Conservation (phyloP, 1,140 invertebrate genomes). For the Scaptomyza hsui region DNA sequence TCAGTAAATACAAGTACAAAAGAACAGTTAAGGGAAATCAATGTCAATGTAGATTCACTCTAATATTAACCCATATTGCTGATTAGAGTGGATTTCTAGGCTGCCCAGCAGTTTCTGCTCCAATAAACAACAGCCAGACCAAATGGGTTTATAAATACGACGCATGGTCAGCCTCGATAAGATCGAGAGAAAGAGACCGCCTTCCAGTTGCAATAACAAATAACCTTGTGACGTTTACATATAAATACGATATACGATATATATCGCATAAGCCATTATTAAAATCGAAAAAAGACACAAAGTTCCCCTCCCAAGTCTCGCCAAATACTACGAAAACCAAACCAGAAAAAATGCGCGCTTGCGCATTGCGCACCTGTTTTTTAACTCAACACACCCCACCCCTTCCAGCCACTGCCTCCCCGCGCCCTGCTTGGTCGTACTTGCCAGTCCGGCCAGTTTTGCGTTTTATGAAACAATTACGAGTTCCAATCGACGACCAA, state of each 20-base stretch:
- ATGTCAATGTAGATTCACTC: constrained; percentile 13
- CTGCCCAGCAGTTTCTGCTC: constrained; percentile 32
- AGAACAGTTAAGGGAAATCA: not conserved
- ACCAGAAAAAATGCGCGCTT: constrained; percentile 46
- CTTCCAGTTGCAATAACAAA: constrained; percentile 4
- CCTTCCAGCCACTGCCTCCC: not conserved
- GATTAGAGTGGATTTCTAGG: constrained; percentile 11
- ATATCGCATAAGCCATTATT: constrained; percentile 65
- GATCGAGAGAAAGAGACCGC: not conserved
- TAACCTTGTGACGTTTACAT: constrained; percentile 52
- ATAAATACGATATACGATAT: not conserved
- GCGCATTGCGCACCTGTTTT: constrained; percentile 70
- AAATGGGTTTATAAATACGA: constrained; percentile 33
- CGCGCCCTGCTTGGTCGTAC: constrained; percentile 2
- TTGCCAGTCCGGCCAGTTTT: constrained; percentile 54
- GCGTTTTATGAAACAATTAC: constrained; percentile 78
- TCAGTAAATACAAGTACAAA: constrained; percentile 1
- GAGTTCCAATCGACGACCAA: constrained; percentile 42
- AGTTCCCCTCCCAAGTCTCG: constrained; percentile 32
- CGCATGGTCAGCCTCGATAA: constrained; percentile 23
- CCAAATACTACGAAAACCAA: constrained; percentile 55
- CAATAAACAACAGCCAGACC: constrained; percentile 31
- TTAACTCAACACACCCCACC: constrained; percentile 2
- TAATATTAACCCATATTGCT: constrained; percentile 1
- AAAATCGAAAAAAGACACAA: constrained; percentile 65